Evolutionary conservation across 2,113 vertebrate species (phyloP).

Genomic region (Tricholaema leucomelas): DNA sequence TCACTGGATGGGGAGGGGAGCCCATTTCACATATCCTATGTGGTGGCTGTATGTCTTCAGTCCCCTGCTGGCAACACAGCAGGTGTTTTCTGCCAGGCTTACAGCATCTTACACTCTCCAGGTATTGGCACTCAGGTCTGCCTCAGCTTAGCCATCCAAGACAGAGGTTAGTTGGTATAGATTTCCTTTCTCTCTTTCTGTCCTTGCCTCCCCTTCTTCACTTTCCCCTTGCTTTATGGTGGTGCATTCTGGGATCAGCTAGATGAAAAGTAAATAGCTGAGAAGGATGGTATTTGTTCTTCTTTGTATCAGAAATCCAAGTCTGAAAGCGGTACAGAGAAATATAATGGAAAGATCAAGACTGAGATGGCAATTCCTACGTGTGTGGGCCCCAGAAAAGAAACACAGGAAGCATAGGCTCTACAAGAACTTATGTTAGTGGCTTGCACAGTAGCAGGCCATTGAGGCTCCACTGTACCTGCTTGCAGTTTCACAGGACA

Average conservation of each 20-base stretch:
- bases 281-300: neutral
- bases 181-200: neutral
- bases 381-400: neutral
- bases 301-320: neutral
- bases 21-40: neutral
- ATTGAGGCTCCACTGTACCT: rapidly evolving
- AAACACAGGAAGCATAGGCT: neutral
- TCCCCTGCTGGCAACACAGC: neutral
- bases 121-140: neutral
- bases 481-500: neutral
- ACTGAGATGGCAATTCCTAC: neutral
- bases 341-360: neutral
- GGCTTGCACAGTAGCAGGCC: neutral
- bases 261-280: neutral
- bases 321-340: neutral
- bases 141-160: neutral
- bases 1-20: neutral
- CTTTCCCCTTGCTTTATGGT: neutral
- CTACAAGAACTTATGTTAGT: neutral
- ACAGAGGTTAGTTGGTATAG: neutral
- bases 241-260: neutral
- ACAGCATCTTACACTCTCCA: neutral
- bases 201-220: neutral
- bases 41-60: neutral
- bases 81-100: neutral